Conservation (phyloP, 2,888 invertebrate species). For the Horisme vitalbata region DNA sequence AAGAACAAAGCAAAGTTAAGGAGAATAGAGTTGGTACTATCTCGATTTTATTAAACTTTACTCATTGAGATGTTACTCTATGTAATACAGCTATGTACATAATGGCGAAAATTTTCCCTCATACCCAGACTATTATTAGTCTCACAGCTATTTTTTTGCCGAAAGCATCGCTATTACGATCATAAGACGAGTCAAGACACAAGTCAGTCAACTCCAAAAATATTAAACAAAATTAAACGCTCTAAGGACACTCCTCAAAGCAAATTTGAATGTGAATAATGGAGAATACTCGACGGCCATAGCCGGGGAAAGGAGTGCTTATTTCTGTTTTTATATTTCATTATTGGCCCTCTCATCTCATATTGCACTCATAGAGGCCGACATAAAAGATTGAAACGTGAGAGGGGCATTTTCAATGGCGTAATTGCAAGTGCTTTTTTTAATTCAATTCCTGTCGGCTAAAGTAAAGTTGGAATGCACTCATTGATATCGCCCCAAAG, state of each 20-base stretch:
- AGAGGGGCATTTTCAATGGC: slow-evolving; percentile 78
- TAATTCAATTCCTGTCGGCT: slow-evolving; percentile 78
- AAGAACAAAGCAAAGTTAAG: too few relatives aligned
- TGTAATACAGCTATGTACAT: too few relatives aligned
- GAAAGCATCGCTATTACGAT: too few relatives aligned
- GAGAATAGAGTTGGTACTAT: too few relatives aligned
- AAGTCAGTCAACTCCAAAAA: slow-evolving; percentile 36
- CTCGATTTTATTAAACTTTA: too few relatives aligned
- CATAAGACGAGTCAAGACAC: slow-evolving; percentile 12
- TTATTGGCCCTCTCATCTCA: slow-evolving; percentile 81
- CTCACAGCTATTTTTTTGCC: too few relatives aligned
- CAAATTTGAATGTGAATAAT: slow-evolving; percentile 75
- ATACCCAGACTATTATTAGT: too few relatives aligned
- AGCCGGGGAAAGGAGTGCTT: slow-evolving; percentile 70
- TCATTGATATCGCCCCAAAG: slow-evolving; percentile 76
- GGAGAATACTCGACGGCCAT: slow-evolving; percentile 67
- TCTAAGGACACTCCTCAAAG: slow-evolving; percentile 72
- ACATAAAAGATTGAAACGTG: slow-evolving; percentile 81
- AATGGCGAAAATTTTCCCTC: too few relatives aligned
- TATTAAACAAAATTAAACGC: slow-evolving; percentile 64
- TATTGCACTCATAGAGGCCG: slow-evolving; percentile 79
- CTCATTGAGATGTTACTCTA: too few relatives aligned
- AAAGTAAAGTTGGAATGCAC: slow-evolving; percentile 75
- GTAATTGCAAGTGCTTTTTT: slow-evolving; percentile 80
- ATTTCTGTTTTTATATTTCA: slow-evolving; percentile 81